Evolutionary conservation across 2,888 invertebrate genomes (phyloP).

Genomic region (Bimastos eiseni): DNA sequence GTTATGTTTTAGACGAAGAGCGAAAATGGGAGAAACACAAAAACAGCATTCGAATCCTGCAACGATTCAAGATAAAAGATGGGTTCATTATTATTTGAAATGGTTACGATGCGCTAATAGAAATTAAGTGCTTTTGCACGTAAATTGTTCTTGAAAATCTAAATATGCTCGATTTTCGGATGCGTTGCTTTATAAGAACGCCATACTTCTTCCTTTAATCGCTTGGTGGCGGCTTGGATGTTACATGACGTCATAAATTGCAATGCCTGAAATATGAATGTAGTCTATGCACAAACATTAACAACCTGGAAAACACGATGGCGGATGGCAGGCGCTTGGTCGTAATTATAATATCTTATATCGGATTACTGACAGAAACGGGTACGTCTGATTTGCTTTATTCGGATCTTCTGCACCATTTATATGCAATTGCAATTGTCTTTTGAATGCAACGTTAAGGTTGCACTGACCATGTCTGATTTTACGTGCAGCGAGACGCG

Average conservation of each 20-base stretch:
- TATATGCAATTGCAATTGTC: not conserved
- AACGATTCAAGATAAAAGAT: no score
- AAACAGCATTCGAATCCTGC: no score
- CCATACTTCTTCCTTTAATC: not conserved
- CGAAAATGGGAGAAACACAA: no score
- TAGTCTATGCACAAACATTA: not conserved
- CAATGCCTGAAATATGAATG: not conserved
- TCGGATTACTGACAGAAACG: constrained; percentile 1
- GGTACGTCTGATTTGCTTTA: not conserved
- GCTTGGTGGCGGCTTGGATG: not conserved
- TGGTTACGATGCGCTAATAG: no score
- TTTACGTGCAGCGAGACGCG: not conserved
- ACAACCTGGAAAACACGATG: constrained; percentile 1
- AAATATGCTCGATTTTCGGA: no score
- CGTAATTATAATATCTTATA: constrained; percentile 5
- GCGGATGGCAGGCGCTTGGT: constrained; percentile 6
- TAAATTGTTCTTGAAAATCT: no score
- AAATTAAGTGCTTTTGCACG: no score
- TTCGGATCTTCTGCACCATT: not conserved
- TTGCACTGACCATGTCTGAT: not conserved
- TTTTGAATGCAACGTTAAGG: not conserved
- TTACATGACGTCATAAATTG: not conserved
- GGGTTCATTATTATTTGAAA: no score
- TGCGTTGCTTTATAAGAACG: no score
- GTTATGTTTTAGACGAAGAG: no score